Evolutionary conservation across 2,888 invertebrate species (phyloP).

Genomic region (Dione juno): DNA sequence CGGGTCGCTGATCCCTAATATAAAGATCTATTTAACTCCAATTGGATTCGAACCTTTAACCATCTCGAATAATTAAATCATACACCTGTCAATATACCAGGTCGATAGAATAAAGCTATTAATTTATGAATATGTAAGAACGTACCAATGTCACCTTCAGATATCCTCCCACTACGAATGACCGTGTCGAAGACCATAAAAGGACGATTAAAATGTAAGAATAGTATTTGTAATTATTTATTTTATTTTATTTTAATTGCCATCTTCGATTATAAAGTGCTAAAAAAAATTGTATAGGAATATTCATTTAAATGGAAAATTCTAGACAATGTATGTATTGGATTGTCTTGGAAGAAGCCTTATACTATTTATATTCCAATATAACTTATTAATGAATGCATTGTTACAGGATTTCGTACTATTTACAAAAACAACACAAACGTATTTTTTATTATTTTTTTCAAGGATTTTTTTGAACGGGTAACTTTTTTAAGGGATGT

Average conservation of each 20-base stretch:
- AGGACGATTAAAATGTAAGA: slow-evolving; percentile 20
- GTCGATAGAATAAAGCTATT: slow-evolving; percentile 1
- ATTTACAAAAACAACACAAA: no score
- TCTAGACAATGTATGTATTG: no score
- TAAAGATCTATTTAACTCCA: background rate
- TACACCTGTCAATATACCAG: background rate
- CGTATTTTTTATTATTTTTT: no score
- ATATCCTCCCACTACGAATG: slow-evolving; percentile 35
- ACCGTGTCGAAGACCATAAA: slow-evolving; percentile 28
- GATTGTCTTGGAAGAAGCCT: no score
- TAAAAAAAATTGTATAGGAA: background rate
- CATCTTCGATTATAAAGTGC: background rate
- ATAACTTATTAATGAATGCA: no score
- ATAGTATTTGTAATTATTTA: background rate
- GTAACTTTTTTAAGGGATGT: no score
- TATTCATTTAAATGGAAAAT: no score
- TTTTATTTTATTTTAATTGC: slow-evolving; percentile 1
- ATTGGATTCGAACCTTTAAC: background rate
- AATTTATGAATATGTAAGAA: slow-evolving; percentile 18
- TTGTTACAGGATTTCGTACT: no score
- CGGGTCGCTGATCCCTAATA: no score
- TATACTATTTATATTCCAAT: no score
- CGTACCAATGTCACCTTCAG: slow-evolving; percentile 39
- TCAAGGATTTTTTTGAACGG: no score
- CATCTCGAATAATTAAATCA: background rate